Base-by-base conservation (phyloP, 1,140 invertebrate genomes). In the Acromyrmex echinatior region DNA sequence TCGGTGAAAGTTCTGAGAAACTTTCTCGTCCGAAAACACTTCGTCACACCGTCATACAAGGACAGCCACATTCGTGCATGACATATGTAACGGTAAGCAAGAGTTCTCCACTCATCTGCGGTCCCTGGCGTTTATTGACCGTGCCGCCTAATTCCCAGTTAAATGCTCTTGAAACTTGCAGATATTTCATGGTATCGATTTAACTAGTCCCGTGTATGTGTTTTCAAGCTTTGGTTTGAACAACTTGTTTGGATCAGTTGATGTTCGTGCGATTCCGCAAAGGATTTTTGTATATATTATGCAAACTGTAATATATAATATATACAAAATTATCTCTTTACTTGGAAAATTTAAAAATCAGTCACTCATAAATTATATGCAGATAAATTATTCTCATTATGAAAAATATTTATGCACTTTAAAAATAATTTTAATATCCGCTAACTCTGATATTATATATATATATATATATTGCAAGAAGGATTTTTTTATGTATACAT, bases 1-100 rank as follows among this genome's bases (percentile, higher is more conserved):
- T 79, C 86, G 68, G 31, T 53, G 49, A 79, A 73, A 78, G 89
- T 78, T 80, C 39, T 12, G 1, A 45, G 56, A 28, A 87, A 89
- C 78, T 87, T 89, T 71, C 25, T 35, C 60, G 39, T 35, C 49
- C 74, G 74, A 85, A 79, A 79, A 68, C 82, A 79, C 49, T 79
- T 79, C 49, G 31, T 86, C 74, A 76, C 73, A 39, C 60, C 45
- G 45, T 65, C 81, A 65, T 73, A 62, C 53, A 49, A 28, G 18
- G 25, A n/a, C 31, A 18, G 31, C 49, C 74, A 39, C 73, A 35
- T 16, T 66, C 49, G 45, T 53, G 74, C 82, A 79, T 84, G 80
- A 76, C 39, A 51, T 70, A 51, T 70, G 80, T 84, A 84, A 63
- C 14, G 70, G 31, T 84, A 84, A 84, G 56, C 80, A 76, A 84